A percentile compares a stretch with the other conserved stretches of the same genome.
phyloP scores from a whole-genome alignment of 2,113 vertebrate genomes.

The Arenaria interpres region DNA sequence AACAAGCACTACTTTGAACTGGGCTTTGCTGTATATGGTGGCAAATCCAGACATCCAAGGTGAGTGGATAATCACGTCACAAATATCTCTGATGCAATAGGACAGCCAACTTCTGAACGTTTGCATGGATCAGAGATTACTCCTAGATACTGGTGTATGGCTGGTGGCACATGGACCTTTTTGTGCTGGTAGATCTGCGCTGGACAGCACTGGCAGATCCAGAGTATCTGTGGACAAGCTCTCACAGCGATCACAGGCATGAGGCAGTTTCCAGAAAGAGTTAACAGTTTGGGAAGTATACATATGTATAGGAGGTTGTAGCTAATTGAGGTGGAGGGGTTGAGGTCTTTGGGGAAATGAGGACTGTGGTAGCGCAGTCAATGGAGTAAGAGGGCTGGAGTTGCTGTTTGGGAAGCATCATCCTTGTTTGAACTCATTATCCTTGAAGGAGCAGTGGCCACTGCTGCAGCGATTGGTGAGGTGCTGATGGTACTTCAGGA shows the following conservation, averaged over 20 bases:
- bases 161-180: not conserved
- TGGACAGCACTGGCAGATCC: not conserved
- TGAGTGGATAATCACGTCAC: not conserved
- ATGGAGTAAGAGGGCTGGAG: not conserved
- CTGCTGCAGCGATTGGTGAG: not conserved
- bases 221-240: not conserved
- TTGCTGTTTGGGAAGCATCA: not conserved
- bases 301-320: not conserved
- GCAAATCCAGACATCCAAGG: constrained; percentile 69
- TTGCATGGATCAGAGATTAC: not conserved
- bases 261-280: not conserved
- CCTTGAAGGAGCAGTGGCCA: not conserved
- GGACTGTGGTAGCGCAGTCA: not conserved
- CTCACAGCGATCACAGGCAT: not conserved
- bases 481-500: not conserved
- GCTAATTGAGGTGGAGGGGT: not conserved
- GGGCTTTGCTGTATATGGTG: constrained; percentile 76
- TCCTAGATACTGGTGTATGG: not conserved
- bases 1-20: constrained; percentile 72
- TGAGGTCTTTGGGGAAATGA: not conserved
- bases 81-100: not conserved
- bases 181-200: not conserved
- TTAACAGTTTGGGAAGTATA: not conserved
- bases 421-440: not conserved
- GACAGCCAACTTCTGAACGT: not conserved